Conservation (phyloP, 2,888 invertebrate species). For the Brenthis hecate region DNA sequence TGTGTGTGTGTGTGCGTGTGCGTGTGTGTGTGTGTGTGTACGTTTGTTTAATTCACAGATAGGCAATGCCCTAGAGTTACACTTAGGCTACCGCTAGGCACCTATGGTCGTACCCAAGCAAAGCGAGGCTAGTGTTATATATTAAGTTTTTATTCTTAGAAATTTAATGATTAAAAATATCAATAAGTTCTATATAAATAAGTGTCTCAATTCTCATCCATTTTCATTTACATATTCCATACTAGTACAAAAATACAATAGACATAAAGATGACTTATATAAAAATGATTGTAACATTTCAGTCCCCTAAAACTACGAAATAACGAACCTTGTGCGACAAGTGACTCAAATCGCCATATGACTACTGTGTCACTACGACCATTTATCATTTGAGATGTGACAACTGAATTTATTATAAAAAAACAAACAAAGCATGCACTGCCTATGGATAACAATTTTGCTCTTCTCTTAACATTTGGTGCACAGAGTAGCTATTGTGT, state of each 20-base stretch:
- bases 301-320: slow-evolving; percentile 52
- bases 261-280: slow-evolving; percentile 45
- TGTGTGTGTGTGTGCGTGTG: no score
- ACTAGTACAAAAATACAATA: slow-evolving; percentile 40
- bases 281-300: slow-evolving; percentile 48
- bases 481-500: slow-evolving; percentile 46
- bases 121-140: no score
- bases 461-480: slow-evolving; percentile 55
- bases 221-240: slow-evolving; percentile 22
- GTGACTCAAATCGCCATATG: slow-evolving; percentile 78
- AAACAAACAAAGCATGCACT: slow-evolving; percentile 76
- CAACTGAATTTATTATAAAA: slow-evolving; percentile 81
- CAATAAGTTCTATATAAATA: background rate
- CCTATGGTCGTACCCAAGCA: no score
- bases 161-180: background rate
- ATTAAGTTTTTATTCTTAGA: no score
- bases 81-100: no score
- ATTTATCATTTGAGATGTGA: slow-evolving; percentile 78
- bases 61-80: no score
- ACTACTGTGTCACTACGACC: slow-evolving; percentile 69
- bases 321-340: slow-evolving; percentile 55
- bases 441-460: slow-evolving; percentile 57
- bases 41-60: no score
- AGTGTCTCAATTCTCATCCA: background rate
- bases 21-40: no score